phyloP scores from a whole-genome alignment of 92 coral and sea anemone genomes.

The Blastomussa wellsi region DNA sequence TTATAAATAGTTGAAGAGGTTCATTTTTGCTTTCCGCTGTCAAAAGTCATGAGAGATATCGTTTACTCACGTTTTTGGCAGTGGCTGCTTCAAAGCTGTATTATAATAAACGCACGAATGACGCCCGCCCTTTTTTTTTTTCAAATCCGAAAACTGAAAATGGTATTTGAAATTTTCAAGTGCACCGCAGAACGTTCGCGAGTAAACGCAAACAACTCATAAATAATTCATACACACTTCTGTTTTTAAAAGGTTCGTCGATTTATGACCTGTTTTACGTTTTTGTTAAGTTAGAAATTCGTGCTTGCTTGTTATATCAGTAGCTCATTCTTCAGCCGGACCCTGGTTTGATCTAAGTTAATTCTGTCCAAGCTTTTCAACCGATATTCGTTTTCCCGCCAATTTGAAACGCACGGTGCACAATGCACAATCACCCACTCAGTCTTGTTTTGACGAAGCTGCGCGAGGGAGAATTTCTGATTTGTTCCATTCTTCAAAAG shows the following conservation, averaged over 20 bases:
- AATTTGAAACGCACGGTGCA: background rate
- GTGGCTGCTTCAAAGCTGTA: no score
- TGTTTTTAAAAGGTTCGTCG: background rate
- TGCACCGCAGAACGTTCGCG: no score
- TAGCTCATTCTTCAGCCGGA: background rate
- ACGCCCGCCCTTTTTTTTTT: no score
- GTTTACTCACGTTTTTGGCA: no score
- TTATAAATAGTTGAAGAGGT: no score
- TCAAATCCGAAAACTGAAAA: no score
- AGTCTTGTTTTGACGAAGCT: background rate
- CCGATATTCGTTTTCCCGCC: slow-evolving; percentile 25
- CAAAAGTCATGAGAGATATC: no score
- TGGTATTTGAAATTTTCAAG: no score
- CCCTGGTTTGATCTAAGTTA: background rate
- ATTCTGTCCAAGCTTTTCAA: background rate
- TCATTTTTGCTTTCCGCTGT: no score
- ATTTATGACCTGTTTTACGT: background rate
- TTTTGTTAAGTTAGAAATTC: background rate
- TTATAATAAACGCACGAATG: no score
- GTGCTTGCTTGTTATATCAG: background rate
- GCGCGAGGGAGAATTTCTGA: background rate
- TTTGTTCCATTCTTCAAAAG: slow-evolving; percentile 3
- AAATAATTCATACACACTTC: background rate
- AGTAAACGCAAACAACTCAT: background rate
- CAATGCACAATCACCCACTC: background rate